phyloP scores from a whole-genome alignment of 2,113 vertebrate species.

The Struthidea cinerea region DNA sequence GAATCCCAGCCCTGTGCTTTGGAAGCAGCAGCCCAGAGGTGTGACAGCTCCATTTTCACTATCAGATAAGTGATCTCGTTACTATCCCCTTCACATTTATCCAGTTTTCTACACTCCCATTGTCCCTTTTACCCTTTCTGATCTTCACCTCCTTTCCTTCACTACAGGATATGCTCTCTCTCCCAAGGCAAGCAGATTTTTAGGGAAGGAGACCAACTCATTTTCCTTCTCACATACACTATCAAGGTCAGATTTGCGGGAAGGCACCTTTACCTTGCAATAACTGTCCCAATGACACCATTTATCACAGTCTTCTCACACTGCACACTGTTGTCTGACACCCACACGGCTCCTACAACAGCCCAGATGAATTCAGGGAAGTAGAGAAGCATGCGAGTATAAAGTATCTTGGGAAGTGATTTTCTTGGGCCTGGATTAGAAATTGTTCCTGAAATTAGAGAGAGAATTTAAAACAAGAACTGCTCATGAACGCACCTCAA shows the following conservation, averaged over 20 bases:
- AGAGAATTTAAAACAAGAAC: neutral
- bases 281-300: conserved; percentile 79
- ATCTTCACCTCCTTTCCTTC: neutral
- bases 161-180: neutral
- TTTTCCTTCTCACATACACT: neutral
- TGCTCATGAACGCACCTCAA: neutral
- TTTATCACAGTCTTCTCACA: conserved; percentile 82
- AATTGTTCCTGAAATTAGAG: conserved; percentile 84
- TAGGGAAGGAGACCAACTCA: neutral
- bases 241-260: neutral
- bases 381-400: conserved; percentile 84
- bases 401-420: conserved; percentile 86
- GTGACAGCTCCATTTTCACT: neutral
- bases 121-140: neutral
- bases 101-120: neutral
- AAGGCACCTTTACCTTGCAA: conserved; percentile 78
- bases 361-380: conserved; percentile 92
- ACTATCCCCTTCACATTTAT: neutral
- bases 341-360: conserved; percentile 84
- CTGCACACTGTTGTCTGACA: conserved; percentile 74
- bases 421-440: conserved; percentile 89
- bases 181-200: neutral
- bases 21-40: neutral
- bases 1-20: neutral
- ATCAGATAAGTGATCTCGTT: neutral